Percentiles rank a stretch among this genome's conserved stretches.
Evolutionary conservation across 2,797 vertebrate genomes (phyloP).

Genomic region (Sebastes elongatus): DNA sequence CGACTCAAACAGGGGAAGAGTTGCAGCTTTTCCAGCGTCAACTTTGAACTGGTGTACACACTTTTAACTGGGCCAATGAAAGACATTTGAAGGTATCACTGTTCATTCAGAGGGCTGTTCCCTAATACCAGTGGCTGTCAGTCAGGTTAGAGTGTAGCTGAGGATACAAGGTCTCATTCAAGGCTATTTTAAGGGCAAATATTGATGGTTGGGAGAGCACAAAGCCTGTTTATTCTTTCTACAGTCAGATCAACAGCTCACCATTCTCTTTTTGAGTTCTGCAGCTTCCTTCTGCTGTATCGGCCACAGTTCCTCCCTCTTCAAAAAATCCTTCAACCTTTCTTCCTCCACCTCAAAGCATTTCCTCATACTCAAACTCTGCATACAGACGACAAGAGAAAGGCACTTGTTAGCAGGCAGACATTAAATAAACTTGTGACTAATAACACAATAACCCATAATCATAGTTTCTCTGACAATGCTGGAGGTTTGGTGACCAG

Average conservation of each 20-base stretch:
- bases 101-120: neutral
- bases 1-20: neutral
- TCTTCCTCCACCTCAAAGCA: constrained; percentile 88
- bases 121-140: neutral
- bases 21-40: constrained; percentile 5
- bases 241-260: constrained; percentile 37
- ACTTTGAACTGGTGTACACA: neutral
- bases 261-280: constrained; percentile 61
- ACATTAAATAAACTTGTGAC: neutral
- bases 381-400: constrained; percentile 15
- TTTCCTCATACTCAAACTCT: constrained; percentile 79
- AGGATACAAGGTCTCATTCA: constrained; percentile 8
- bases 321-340: constrained; percentile 78
- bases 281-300: constrained; percentile 75
- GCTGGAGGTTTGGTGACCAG: neutral
- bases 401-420: neutral
- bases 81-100: neutral
- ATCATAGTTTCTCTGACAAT: neutral
- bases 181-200: neutral
- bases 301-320: constrained; percentile 66
- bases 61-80: constrained; percentile 14
- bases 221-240: neutral
- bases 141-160: neutral
- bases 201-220: neutral
- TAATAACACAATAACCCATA: neutral